These are phyloP conservation scores for Mechanitis messenoides DNA, from an alignment of 2,888 invertebrate genomes.

Conservation along the genomic window DNA sequence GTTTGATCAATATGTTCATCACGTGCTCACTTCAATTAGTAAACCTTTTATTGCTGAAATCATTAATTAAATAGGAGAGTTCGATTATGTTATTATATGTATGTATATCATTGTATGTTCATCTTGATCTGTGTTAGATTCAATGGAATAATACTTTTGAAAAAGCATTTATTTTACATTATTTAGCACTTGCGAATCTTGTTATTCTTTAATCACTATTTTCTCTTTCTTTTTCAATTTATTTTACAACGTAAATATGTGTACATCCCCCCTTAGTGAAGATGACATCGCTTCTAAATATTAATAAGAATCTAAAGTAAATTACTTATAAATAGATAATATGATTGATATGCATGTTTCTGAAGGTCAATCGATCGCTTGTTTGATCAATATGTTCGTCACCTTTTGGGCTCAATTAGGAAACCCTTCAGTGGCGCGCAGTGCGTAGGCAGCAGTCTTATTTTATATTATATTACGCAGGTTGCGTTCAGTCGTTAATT, in stretches of 20 bases:
- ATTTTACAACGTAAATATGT: too few species aligned
- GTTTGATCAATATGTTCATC: slow-evolving; percentile 30
- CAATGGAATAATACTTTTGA: too few species aligned
- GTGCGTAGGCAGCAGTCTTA: neutral
- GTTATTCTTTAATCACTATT: too few species aligned
- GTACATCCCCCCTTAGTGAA: too few species aligned
- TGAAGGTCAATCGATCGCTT: neutral
- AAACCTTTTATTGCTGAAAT: slow-evolving; percentile 21
- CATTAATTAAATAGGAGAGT: neutral
- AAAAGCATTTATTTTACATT: too few species aligned
- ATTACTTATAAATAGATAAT: neutral
- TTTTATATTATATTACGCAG: slow-evolving; percentile 2
- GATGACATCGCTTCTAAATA: too few species aligned
- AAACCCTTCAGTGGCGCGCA: slow-evolving; percentile 2
- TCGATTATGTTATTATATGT: too few species aligned
- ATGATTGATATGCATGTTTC: slow-evolving; percentile 1
- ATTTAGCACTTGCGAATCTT: too few species aligned
- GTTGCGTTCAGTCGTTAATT: neutral
- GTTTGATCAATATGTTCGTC: slow-evolving; percentile 3
- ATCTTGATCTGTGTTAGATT: too few species aligned
- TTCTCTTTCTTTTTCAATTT: too few species aligned
- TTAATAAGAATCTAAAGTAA: too few species aligned
- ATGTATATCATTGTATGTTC: too few species aligned
- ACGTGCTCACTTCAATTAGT: slow-evolving; percentile 29
- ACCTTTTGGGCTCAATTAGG: slow-evolving; percentile 5